Evolutionary conservation across 2,797 vertebrate species (phyloP).

Genomic region (Macropus fuliginosus): DNA sequence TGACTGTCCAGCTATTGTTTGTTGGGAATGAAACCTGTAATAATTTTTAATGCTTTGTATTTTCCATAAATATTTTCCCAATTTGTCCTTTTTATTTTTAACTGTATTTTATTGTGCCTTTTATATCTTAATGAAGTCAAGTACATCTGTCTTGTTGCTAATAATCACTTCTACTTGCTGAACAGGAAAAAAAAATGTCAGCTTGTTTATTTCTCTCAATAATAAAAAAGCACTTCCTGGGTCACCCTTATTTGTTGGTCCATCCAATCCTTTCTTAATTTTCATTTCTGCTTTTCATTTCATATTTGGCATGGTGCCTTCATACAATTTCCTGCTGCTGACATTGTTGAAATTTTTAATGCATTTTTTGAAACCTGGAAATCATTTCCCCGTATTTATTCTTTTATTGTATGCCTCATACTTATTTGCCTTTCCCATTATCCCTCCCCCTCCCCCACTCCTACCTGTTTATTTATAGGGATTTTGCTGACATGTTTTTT

Average conservation of each 20-base stretch:
- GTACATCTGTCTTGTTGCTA: neutral
- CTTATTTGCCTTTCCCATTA: neutral
- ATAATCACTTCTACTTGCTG: neutral
- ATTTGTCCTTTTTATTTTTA: neutral
- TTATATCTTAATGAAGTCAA: neutral
- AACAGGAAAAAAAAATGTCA: neutral
- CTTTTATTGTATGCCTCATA: neutral
- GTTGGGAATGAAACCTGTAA: neutral
- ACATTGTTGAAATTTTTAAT: conserved; percentile 4
- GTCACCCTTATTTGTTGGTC: neutral
- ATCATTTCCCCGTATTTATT: neutral
- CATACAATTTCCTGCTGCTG: neutral
- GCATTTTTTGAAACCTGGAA: neutral
- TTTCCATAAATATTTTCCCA: neutral
- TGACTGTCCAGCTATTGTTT: neutral
- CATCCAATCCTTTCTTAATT: neutral
- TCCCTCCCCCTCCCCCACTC: neutral
- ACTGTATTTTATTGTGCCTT: neutral
- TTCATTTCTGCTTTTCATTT: conserved; percentile 6
- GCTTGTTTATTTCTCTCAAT: neutral
- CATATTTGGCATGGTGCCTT: neutral
- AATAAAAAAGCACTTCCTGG: neutral
- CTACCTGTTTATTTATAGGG: neutral
- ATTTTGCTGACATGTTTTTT: neutral
- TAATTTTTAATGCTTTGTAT: neutral